A percentile compares a stretch with the other conserved stretches of the same genome.
Evolutionary conservation across 2,113 vertebrate species (phyloP).

Genomic region (Tympanuchus pallidicinctus): DNA sequence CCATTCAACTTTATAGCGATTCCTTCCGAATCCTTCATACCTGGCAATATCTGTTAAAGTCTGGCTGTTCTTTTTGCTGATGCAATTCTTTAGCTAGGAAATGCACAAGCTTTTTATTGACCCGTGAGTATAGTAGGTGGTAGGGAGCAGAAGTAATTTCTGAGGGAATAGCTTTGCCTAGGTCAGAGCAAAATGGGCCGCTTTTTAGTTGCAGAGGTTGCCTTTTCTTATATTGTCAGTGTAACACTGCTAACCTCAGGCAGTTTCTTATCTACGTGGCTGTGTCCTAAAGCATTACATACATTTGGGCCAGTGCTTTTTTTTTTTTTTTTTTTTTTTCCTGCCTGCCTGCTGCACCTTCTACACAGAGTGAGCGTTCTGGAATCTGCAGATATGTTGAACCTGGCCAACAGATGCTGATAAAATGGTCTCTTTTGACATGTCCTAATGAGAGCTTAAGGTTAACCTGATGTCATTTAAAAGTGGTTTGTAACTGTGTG

Average conservation of each 20-base stretch:
- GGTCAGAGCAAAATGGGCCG: neutral
- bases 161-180: neutral
- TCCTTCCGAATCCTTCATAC: neutral
- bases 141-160: neutral
- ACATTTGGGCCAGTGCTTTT: neutral
- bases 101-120: neutral
- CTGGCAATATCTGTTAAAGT: neutral
- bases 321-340: neutral
- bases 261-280: neutral
- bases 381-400: neutral
- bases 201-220: neutral
- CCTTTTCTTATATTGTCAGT: neutral
- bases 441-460: neutral
- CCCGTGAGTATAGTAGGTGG: neutral
- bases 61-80: neutral
- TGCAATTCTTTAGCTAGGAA: neutral
- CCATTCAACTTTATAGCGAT: neutral
- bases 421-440: conserved; percentile 9
- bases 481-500: neutral
- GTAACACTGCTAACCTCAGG: neutral
- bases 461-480: neutral
- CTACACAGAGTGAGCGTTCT: neutral
- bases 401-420: neutral
- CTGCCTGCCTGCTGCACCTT: neutral
- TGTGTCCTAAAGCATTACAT: neutral